Evolutionary conservation across 2,113 vertebrate genomes (phyloP), one percentile per base, ranked within the genome.

Genomic region (Pholis gunnellus): DNA sequence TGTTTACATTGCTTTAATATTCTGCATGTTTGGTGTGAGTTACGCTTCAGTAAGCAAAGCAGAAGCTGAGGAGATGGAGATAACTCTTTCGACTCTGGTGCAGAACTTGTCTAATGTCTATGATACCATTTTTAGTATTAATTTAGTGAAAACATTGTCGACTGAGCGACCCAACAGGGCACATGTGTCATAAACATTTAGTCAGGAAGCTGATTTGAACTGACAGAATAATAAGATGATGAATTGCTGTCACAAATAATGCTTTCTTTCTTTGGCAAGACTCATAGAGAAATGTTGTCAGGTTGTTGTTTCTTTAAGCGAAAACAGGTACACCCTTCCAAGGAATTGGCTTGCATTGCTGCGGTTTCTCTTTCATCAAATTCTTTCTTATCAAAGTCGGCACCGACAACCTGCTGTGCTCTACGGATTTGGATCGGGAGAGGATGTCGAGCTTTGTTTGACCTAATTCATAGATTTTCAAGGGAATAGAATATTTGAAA

Each of bases 141-240:
- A 57, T 59, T 3, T 10, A 9, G 18, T 56, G 6, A 66, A 34
- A 25, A 63, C 3, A 5, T 29, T 11, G 44, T 64, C 15, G 6
- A 22, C 14, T 14, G 34, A 44, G 25, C 11, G 4, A 13, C 9
- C 9, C 36, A 27, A 60, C 27, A 7, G 38, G 40, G 20, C 40
- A 9, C 25, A 13, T 10, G 18, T 7, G 52, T 29, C 38, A 38
- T 46, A 48, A 38, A 10, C 8, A 52, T 2, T 64, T 52, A 74
- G 66, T 59, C n/a, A 65, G 34, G 48, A 66, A 40, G 63, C 69
- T 52, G 11, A 69, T 84, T 81, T 75, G 38, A 69, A 63, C 48
- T 40, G 46, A 61, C 7, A 64, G 54, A 42, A 70, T 40, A 56
- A 66, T 34, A 36, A 56, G 11, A 70, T 11, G 9, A 72, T 46